Conservation (phyloP, 1,140 invertebrate genomes). For the Piezodorus guildinii region DNA sequence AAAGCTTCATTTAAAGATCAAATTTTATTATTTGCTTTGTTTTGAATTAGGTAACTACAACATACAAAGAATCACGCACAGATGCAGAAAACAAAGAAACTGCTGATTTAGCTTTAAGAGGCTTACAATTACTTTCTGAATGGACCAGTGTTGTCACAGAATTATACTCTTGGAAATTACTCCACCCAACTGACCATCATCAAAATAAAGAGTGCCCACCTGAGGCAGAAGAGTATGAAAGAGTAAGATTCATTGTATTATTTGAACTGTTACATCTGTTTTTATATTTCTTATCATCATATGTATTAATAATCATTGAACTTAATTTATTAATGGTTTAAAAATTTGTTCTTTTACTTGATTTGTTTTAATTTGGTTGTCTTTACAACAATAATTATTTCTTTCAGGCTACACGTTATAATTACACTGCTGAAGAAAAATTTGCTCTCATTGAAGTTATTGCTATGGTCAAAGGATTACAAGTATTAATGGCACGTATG, state of each 20-base stretch:
- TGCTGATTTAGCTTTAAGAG: constrained; percentile 78
- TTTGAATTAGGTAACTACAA: constrained; percentile 52
- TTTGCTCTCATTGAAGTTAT: constrained; percentile 97
- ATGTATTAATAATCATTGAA: background rate
- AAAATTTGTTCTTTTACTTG: background rate
- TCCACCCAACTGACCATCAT: constrained; percentile 96
- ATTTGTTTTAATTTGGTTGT: background rate
- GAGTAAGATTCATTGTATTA: constrained; percentile 40
- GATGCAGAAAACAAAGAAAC: constrained; percentile 90
- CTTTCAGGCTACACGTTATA: constrained; percentile 77
- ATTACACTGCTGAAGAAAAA: constrained; percentile 96
- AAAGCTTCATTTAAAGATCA: too few relatives aligned
- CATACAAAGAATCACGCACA: constrained; percentile 82
- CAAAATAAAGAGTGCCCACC: constrained; percentile 89
- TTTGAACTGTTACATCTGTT: too few relatives aligned
- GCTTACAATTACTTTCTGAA: constrained; percentile 84
- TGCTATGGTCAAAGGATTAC: constrained; percentile 98
- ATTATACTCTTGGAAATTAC: constrained; percentile 93
- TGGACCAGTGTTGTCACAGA: constrained; percentile 98
- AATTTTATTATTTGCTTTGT: too few relatives aligned
- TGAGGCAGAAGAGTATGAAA: constrained; percentile 98
- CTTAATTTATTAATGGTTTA: background rate
- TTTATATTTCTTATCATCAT: too few relatives aligned
- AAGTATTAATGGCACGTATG: constrained; percentile 94
- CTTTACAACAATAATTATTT: background rate